phyloP scores from a whole-genome alignment of 2,113 vertebrate genomes.

The Polypterus senegalus region DNA sequence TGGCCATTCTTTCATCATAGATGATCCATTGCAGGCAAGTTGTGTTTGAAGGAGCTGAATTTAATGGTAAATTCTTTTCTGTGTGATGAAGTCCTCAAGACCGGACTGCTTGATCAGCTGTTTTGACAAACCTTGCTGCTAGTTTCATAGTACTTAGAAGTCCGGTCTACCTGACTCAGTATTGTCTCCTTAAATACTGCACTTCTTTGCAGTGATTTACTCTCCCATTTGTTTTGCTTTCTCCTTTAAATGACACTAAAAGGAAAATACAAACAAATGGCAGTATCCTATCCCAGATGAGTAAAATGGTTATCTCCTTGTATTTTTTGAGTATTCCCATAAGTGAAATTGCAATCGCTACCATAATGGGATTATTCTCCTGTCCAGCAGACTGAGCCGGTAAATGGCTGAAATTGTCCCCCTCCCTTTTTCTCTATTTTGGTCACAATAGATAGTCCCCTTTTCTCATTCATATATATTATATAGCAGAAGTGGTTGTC shows the following conservation, averaged over 20 bases:
- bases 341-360: constrained; percentile 1
- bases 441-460: constrained; percentile 32
- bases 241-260: constrained; percentile 10
- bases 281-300: not conserved
- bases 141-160: no score
- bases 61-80: no score
- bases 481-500: constrained; percentile 59
- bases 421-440: not conserved
- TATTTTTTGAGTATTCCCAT: constrained; percentile 8
- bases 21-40: no score
- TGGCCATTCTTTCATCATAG: no score
- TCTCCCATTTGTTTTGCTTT: not conserved
- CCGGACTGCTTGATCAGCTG: no score
- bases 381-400: constrained; percentile 28
- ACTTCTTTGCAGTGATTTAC: not conserved
- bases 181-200: constrained; percentile 11
- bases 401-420: constrained; percentile 14
- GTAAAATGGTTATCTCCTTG: constrained; percentile 2
- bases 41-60: no score
- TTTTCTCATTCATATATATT: constrained; percentile 64
- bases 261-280: constrained; percentile 11
- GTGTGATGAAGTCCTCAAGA: no score
- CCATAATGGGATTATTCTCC: constrained; percentile 2
- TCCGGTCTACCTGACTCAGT: constrained; percentile 2
- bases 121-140: no score